Conservation (phyloP, 2,797 vertebrate species). For the Ataeniobius toweri region DNA sequence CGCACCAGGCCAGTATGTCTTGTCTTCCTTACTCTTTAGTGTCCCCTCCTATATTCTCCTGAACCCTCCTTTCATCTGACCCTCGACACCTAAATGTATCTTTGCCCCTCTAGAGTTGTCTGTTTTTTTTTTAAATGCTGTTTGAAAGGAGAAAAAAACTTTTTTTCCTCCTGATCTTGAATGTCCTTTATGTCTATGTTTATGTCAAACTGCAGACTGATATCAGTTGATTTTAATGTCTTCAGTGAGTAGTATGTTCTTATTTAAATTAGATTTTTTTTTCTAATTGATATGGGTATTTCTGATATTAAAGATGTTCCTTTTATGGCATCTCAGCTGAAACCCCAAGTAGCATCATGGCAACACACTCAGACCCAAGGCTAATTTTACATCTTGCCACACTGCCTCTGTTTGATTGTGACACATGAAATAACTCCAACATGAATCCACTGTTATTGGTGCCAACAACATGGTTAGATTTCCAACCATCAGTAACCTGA, state of each 20-base stretch:
- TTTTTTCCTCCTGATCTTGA: neutral
- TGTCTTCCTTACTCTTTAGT: conserved; percentile 45
- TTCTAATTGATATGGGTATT: neutral
- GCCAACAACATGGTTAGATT: neutral
- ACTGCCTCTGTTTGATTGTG: neutral
- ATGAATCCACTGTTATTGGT: neutral
- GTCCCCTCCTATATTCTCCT: conserved; percentile 45
- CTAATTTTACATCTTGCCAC: conserved; percentile 8
- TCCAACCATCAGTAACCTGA: neutral
- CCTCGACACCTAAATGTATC: conserved; percentile 30
- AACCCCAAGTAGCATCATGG: conserved; percentile 7
- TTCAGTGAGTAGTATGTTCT: too few species aligned
- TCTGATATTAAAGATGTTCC: neutral
- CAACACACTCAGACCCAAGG: conserved; percentile 3
- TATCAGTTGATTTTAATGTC: neutral
- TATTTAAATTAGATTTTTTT: neutral
- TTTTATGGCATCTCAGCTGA: neutral
- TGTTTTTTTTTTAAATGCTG: conserved; percentile 7
- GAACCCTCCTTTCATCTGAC: conserved; percentile 45
- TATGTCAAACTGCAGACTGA: neutral
- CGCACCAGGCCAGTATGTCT: conserved; percentile 51
- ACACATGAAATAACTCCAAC: neutral
- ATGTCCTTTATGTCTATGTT: neutral
- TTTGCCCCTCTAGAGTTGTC: conserved; percentile 25
- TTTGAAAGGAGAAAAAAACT: neutral